Base-by-base conservation (phyloP, 2,888 invertebrate species). In the Chymomyza fuscimana region DNA sequence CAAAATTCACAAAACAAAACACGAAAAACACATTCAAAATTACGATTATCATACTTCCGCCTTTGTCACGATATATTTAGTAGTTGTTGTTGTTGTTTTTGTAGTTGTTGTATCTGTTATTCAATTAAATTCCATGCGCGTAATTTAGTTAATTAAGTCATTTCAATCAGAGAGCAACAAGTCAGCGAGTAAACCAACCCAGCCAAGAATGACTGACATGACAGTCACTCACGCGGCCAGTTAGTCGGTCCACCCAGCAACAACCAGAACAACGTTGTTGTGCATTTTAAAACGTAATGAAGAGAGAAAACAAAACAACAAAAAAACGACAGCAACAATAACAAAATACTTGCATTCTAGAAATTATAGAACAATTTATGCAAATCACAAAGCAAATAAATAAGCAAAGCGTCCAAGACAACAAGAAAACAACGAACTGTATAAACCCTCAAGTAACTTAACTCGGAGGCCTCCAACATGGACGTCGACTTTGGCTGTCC, bases 71-170 rank as follows among this genome's bases (percentile, higher is more conserved):
- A 63, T 59, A 61, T 60, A 16, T 66, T 29, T 54, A 60, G 36
- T 56, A 54, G 51, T 40, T 64, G 16, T 19, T 67, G 56, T 66
- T 65, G 54, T 19, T 67, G 56, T 66, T 65, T 46, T 62, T 65
- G 52, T 54, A 65, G 65, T 60, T 66, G 69, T 70, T 73, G 64
- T 66, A 70, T 19, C 56, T 67, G 71, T 71, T 65, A 60, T 74
- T 77, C 86, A 86, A 89, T 86, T 86, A 85, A 89, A 88, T 90
- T 81, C 89, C 82, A 86, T 89, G 80, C 90, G 90, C 90, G 89
- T 90, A 90, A 89, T 90, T 89, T 89, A 89, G 90, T 90, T 90
- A 89, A 90, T 89, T 89, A 89, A 90, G 89, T 88, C 87, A 89
- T 88, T 83, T 88, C 83, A 85, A 89, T 88, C 83, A 79, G 72